Evolutionary conservation across 30 jellyfish, hydroid and myxozoan species (phyloP), one percentile per base, ranked within the genome.

Genomic region (Aurelia sp.): DNA sequence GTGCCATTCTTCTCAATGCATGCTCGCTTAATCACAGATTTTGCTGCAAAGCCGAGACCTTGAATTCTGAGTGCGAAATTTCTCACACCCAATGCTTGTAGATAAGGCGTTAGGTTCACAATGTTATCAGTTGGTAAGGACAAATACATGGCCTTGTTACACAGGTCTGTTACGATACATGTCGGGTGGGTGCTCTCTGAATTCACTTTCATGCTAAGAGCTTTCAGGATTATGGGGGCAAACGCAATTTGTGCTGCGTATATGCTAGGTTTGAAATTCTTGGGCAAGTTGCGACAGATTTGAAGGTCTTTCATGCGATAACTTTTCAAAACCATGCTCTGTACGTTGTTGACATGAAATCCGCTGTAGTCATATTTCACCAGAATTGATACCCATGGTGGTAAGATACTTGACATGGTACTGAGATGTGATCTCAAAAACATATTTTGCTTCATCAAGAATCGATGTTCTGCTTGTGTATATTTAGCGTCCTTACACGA

Each of bases 401-500:
- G 97, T 8, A 87, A 7, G 20, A 78, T 22, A 16, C 5, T 9
- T 13, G 78, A 63, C 21, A 66, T 60, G 5, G 92, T 76, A 1
- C 44, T 19, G 35, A 73, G 55, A 67, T 31, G 74, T n/a, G 97
- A 65, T 35, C 86, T 52, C 16, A 67, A 63, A 79, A 88, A 79
- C 17, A 78, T 20, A 66, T 88, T 88, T 41, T 41, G 83, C 85
- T 88, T 35, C 27, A 80, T 74, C 48, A 88, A 17, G 60, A 71
- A 79, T 35, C 80, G 77, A 72, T 88, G 97, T 61, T 88, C 97
- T 33, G 85, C 92, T 13, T 66, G 35, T n/a, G 87, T 80, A 69
- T 27, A 22, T 15, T 5, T 24, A 8, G 41, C 59, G 13, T n/a
- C 51, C 20, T 27, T 15, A 63, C 92, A 80, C 22, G 81, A 41